phyloP scores from a whole-genome alignment of 2,797 vertebrate species.

The Hippoglossus hippoglossus region DNA sequence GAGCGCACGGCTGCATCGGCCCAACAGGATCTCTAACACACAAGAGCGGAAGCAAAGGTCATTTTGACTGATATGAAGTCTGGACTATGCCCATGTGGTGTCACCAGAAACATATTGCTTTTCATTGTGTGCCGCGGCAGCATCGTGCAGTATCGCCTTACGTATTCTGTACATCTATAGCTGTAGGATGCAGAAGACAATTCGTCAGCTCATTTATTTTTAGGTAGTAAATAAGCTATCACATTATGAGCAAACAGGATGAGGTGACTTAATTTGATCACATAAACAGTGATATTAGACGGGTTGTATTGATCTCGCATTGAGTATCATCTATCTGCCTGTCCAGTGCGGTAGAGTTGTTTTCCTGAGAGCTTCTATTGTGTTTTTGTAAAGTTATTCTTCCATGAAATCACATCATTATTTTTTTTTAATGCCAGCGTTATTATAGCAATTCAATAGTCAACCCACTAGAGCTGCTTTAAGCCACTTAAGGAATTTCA shows the following conservation, averaged over 20 bases:
- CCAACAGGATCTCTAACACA: conserved; percentile 53
- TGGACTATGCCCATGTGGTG: conserved; percentile 50
- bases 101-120: conserved; percentile 71
- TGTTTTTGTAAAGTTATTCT: conserved; percentile 7
- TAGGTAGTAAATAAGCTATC: conserved; percentile 47
- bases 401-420: conserved; percentile 4
- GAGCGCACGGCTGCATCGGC: conserved; percentile 29
- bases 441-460: conserved; percentile 19
- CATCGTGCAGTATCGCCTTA: conserved; percentile 59
- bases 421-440: conserved; percentile 2
- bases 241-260: conserved; percentile 32
- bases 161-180: conserved; percentile 33
- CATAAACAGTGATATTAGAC: conserved; percentile 18
- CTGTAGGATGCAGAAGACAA: conserved; percentile 33
- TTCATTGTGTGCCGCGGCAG: conserved; percentile 52
- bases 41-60: conserved; percentile 66
- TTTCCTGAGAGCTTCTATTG: conserved; percentile 6
- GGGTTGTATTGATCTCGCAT: conserved; percentile 22
- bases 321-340: conserved; percentile 26
- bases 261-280: conserved; percentile 30
- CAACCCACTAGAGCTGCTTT: conserved; percentile 30
- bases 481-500: conserved; percentile 45
- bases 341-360: neutral
- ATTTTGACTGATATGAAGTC: conserved; percentile 58
- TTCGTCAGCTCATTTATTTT: conserved; percentile 48